Conservation (phyloP, 2,888 invertebrate species). For the Brachypterus glaber region DNA sequence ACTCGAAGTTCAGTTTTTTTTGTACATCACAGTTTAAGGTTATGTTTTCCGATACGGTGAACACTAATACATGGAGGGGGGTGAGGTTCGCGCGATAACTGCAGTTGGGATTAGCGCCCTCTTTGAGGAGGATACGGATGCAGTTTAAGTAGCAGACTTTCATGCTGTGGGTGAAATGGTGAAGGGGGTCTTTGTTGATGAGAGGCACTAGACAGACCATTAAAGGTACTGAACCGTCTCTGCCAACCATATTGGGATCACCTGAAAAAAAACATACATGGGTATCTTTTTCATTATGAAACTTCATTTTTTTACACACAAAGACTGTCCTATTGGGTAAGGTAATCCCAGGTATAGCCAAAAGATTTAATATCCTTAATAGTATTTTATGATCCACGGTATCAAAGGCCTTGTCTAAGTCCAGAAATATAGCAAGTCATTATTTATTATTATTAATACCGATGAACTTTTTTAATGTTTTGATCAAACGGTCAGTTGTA, state of each 20-base stretch:
- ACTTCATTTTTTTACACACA: too few species aligned
- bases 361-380: too few species aligned
- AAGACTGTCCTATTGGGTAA: too few species aligned
- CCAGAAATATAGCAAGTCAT: too few species aligned
- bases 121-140: slow-evolving; percentile 56
- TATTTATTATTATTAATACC: too few species aligned
- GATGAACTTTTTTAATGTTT: too few species aligned
- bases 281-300: too few species aligned
- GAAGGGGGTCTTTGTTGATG: slow-evolving; percentile 63
- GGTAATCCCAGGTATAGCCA: too few species aligned
- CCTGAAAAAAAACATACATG: too few species aligned
- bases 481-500: too few species aligned
- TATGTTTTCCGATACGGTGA: slow-evolving; percentile 62
- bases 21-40: slow-evolving; percentile 57
- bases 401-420: too few species aligned
- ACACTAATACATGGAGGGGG: slow-evolving; percentile 59
- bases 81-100: slow-evolving; percentile 58
- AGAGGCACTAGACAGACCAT: slow-evolving; percentile 66
- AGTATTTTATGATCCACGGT: too few species aligned
- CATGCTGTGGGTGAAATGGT: slow-evolving; percentile 64
- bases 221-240: slow-evolving; percentile 63
- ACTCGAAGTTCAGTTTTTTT: slow-evolving; percentile 58
- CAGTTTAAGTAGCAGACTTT: slow-evolving; percentile 66
- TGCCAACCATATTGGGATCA: slow-evolving; percentile 58
- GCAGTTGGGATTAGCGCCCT: slow-evolving; percentile 67